Percentiles rank a stretch among this genome's conserved stretches.
Evolutionary conservation across 2,797 vertebrate genomes (phyloP).

Genomic region (Centroberyx gerrardi): DNA sequence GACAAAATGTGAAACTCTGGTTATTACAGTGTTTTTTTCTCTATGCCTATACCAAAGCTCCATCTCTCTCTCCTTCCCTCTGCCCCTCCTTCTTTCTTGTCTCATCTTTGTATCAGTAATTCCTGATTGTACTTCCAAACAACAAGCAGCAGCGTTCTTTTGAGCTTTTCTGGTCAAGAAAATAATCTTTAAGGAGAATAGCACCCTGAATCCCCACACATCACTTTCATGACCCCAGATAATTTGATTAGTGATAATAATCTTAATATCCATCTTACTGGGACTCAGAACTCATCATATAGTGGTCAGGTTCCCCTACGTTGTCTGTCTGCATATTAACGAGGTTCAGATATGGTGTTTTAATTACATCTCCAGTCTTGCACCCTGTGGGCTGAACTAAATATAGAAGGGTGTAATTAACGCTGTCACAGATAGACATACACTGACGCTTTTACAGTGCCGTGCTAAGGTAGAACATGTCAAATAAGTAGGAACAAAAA

Average conservation of each 20-base stretch:
- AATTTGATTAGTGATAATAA: conserved; percentile 43
- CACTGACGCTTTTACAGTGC: conserved; percentile 18
- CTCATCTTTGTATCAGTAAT: too few species aligned
- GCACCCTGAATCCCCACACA: background rate
- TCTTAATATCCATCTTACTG: conserved; percentile 56
- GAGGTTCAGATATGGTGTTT: conserved; percentile 58
- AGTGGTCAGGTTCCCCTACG: conserved; percentile 36
- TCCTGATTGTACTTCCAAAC: too few species aligned
- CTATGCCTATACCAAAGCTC: background rate
- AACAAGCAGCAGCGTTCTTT: background rate
- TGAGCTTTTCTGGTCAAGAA: conserved; percentile 6
- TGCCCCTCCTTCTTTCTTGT: background rate
- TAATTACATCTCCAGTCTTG: conserved; percentile 65
- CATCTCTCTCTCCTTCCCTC: background rate
- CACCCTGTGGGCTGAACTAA: conserved; percentile 48
- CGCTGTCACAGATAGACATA: conserved; percentile 28
- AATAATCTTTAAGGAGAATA: conserved; percentile 13
- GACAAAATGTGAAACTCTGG: background rate
- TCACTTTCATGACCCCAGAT: conserved; percentile 40
- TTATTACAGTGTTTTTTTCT: background rate
- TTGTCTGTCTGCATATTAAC: conserved; percentile 64
- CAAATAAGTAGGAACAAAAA: background rate
- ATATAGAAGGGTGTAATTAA: conserved; percentile 63
- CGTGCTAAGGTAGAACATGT: background rate
- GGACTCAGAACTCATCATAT: conserved; percentile 41